A percentile compares a stretch with the other conserved stretches of the same genome.
phyloP scores from a whole-genome alignment of 2,113 vertebrate species.

The Suncus etruscus region DNA sequence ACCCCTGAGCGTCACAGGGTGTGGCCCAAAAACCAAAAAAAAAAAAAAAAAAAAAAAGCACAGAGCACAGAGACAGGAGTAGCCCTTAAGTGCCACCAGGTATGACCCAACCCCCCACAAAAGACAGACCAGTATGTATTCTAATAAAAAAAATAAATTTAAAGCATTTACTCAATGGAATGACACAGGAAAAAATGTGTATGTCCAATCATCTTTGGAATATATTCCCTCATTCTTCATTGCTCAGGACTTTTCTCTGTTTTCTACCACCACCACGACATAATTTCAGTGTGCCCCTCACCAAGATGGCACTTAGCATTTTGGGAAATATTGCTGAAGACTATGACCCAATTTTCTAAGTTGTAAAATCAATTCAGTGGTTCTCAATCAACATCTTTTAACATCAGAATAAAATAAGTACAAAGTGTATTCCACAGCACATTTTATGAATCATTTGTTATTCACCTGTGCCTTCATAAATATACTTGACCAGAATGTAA shows the following conservation, averaged over 20 bases:
- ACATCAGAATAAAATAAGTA: neutral
- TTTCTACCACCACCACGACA: neutral
- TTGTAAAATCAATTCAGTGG: slow-evolving; percentile 51
- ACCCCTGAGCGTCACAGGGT: no score
- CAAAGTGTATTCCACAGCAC: neutral
- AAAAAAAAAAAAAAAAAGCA: no score
- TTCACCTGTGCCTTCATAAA: neutral
- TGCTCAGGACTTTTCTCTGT: slow-evolving; percentile 19
- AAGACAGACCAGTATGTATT: neutral
- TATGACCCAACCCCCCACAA: neutral
- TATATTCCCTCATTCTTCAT: neutral
- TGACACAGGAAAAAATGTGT: slow-evolving; percentile 3
- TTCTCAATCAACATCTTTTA: slow-evolving; percentile 35
- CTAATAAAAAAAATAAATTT: neutral
- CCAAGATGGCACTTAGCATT: no score
- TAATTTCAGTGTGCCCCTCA: no score
- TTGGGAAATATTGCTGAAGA: neutral
- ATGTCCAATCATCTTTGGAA: neutral
- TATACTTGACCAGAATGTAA: neutral
- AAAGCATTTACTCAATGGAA: neutral
- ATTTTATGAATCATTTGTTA: slow-evolving; percentile 28
- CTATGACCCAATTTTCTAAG: slow-evolving; percentile 17
- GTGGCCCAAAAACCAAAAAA: no score
- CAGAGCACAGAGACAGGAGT: no score
- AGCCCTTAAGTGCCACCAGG: no score